Conservation (phyloP, 2,888 invertebrate genomes). For the Volucella inanis region DNA sequence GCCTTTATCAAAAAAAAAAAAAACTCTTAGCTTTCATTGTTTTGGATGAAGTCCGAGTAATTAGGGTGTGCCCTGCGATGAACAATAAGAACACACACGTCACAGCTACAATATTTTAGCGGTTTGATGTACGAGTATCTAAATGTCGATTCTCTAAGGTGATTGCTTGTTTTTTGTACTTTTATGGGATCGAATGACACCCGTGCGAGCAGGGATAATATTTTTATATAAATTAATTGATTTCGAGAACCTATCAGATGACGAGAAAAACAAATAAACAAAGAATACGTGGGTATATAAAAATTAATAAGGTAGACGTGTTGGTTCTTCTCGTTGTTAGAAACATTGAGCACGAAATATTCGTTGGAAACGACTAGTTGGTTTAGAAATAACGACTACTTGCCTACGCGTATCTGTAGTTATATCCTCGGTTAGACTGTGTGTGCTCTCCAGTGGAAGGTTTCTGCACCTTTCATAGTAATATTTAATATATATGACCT, state of each 20-base stretch:
- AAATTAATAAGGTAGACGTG: conserved; percentile 9
- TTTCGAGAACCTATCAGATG: conserved; percentile 16
- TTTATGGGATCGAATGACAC: conserved; percentile 8
- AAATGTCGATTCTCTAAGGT: conserved; percentile 10
- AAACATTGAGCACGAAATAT: neutral
- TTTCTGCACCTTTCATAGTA: too few species aligned
- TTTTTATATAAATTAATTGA: conserved; percentile 21
- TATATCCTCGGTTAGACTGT: too few species aligned
- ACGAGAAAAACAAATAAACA: neutral
- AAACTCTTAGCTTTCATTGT: neutral
- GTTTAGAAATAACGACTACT: too few species aligned
- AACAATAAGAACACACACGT: neutral
- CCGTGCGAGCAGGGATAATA: neutral
- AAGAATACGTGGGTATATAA: neutral
- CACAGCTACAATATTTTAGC: neutral
- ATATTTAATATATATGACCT: too few species aligned
- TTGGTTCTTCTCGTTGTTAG: neutral
- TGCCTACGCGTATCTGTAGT: too few species aligned
- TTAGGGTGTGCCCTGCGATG: conserved; percentile 24
- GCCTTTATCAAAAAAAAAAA: neutral
- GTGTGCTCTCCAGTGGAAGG: too few species aligned
- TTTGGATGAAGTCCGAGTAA: neutral
- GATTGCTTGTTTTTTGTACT: conserved; percentile 1
- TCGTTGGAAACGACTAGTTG: neutral
- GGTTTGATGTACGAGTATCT: neutral